These are phyloP conservation scores for Myotis lucifugus DNA, from an alignment of 2,113 vertebrate genomes.

Conservation along the genomic window DNA sequence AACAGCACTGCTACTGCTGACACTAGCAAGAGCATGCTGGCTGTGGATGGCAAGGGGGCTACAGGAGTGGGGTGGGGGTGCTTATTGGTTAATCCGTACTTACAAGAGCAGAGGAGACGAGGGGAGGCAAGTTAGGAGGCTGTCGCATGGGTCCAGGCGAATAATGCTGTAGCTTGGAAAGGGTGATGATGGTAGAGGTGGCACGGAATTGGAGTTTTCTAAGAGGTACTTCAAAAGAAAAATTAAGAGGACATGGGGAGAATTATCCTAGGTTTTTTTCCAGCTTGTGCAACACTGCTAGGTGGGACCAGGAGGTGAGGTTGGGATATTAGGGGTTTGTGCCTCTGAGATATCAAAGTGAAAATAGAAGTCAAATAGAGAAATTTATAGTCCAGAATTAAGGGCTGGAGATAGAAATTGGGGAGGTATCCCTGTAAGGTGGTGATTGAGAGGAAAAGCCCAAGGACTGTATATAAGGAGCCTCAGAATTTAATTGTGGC, in stretches of 20 bases:
- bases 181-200: background rate
- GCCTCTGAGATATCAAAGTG: background rate
- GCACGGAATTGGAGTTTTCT: background rate
- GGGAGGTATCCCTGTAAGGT: background rate
- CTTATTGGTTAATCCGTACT: background rate
- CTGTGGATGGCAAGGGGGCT: background rate
- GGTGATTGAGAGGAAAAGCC: background rate
- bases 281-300: background rate
- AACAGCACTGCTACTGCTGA: background rate
- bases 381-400: background rate
- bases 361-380: background rate
- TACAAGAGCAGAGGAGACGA: background rate
- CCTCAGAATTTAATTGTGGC: background rate
- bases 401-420: background rate
- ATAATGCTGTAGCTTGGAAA: rapidly evolving
- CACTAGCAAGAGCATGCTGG: background rate
- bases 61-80: rapidly evolving
- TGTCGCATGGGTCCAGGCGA: rapidly evolving
- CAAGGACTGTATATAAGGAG: background rate
- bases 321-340: background rate
- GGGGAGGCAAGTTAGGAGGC: background rate
- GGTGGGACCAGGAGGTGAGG: background rate
- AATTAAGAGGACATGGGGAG: background rate
- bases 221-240: background rate
- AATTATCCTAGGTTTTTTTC: background rate